Conservation (phyloP, 2,888 invertebrate genomes). For the Trissonchulus latispiculum region DNA sequence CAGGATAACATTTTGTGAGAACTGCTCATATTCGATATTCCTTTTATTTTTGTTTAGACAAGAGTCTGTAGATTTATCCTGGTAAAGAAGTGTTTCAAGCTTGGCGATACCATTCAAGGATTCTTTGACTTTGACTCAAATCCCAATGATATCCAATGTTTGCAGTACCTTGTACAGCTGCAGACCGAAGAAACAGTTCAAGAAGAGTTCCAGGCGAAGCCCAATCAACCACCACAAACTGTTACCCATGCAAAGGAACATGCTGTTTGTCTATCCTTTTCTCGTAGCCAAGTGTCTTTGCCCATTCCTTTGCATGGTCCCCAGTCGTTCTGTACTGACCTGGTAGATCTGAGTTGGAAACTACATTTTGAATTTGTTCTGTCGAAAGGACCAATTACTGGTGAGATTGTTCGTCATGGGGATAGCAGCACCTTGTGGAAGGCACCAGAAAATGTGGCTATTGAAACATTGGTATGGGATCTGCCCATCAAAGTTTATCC, state of each 20-base stretch:
- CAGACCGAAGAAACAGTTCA: slow-evolving; percentile 74
- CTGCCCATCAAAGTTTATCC: slow-evolving; percentile 86
- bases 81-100: slow-evolving; percentile 85
- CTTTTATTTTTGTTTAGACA: too few relatives aligned
- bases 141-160: background rate
- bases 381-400: slow-evolving; percentile 28
- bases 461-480: slow-evolving; percentile 99
- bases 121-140: slow-evolving; percentile 69
- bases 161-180: slow-evolving; percentile 71
- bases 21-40: too few relatives aligned
- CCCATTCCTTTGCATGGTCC: slow-evolving; percentile 89
- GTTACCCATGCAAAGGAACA: slow-evolving; percentile 78
- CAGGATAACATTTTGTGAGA: too few relatives aligned
- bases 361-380: slow-evolving; percentile 88
- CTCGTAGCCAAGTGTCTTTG: slow-evolving; percentile 75
- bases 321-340: slow-evolving; percentile 83
- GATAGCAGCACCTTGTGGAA: slow-evolving; percentile 36
- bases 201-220: slow-evolving; percentile 49
- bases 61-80: slow-evolving; percentile 85
- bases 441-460: slow-evolving; percentile 71
- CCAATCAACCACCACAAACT: slow-evolving; percentile 46
- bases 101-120: slow-evolving; percentile 95
- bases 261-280: slow-evolving; percentile 72
- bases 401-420: background rate
- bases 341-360: slow-evolving; percentile 80